These are phyloP conservation scores for Psococerastis gibbosa DNA, from an alignment of 2,888 invertebrate genomes.

Conservation along the genomic window DNA sequence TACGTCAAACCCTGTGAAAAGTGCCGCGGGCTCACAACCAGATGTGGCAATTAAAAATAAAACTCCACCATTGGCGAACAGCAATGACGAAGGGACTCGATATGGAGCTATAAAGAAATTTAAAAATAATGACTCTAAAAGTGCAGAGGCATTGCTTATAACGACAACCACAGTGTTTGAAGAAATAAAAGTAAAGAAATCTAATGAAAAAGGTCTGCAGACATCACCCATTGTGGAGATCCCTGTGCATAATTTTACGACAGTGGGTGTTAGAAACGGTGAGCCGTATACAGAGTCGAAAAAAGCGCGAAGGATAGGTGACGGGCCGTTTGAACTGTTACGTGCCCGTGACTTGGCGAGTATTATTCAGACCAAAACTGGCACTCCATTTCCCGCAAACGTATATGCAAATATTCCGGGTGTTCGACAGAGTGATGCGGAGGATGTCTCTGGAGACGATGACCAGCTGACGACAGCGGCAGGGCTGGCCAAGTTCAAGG, in stretches of 20 bases:
- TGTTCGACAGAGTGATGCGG: background rate
- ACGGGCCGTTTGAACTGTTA: conserved; percentile 31
- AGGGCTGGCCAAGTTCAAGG: conserved; percentile 21
- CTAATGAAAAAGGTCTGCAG: background rate
- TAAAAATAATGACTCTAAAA: conserved; percentile 21
- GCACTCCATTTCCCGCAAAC: conserved; percentile 14
- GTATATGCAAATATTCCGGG: conserved; percentile 20
- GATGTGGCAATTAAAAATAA: background rate
- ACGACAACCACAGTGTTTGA: conserved; percentile 27
- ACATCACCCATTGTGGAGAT: background rate
- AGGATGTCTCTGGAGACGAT: conserved; percentile 19
- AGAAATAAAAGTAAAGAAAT: conserved; percentile 26
- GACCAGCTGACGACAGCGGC: conserved; percentile 19
- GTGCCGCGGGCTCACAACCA: background rate
- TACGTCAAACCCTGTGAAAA: background rate
- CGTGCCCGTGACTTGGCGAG: conserved; percentile 34
- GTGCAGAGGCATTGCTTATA: conserved; percentile 25
- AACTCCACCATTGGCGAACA: background rate
- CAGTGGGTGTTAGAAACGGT: conserved; percentile 18
- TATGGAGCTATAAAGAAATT: conserved; percentile 19
- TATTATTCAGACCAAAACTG: conserved; percentile 26
- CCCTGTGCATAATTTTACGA: background rate
- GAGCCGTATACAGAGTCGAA: conserved; percentile 16
- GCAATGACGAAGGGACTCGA: conserved; percentile 15
- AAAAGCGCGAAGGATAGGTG: conserved; percentile 18